Evolutionary conservation across 1,140 invertebrate species (phyloP).

Genomic region (Micrasema minimum): DNA sequence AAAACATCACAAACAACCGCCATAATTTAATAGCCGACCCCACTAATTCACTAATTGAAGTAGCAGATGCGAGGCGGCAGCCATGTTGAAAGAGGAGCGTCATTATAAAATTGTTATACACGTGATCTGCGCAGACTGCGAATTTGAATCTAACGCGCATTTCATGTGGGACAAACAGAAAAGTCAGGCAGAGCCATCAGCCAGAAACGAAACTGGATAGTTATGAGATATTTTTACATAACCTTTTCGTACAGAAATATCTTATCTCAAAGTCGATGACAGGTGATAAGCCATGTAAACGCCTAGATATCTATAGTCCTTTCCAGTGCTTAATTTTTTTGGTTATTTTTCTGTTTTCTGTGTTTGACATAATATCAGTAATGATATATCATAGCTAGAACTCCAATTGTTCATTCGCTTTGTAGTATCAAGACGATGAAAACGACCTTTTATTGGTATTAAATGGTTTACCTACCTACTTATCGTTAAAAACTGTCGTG

Average conservation of each 20-base stretch:
- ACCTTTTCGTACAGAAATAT: not conserved
- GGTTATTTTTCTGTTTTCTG: too few species aligned
- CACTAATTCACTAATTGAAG: slow-evolving; percentile 10
- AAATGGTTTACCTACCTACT: too few species aligned
- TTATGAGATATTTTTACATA: not conserved
- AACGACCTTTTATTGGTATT: too few species aligned
- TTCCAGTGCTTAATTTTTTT: not conserved
- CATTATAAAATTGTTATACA: slow-evolving; percentile 18
- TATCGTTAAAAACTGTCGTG: too few species aligned
- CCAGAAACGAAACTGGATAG: too few species aligned
- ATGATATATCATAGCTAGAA: too few species aligned
- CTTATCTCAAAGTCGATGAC: too few species aligned
- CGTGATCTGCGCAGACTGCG: slow-evolving; percentile 21
- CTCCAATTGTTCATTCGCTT: too few species aligned
- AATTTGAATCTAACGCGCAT: slow-evolving; percentile 4
- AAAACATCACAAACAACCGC: slow-evolving; percentile 7
- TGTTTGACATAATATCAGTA: too few species aligned
- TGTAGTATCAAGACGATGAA: too few species aligned
- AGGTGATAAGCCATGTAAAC: too few species aligned
- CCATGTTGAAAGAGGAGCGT: slow-evolving; percentile 23
- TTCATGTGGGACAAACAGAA: not conserved
- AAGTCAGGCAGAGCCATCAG: slow-evolving; percentile 6
- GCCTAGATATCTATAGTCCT: not conserved
- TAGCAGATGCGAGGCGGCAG: slow-evolving; percentile 19
- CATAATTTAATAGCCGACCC: slow-evolving; percentile 22